Evolutionary conservation across 2,888 invertebrate species (phyloP).

Genomic region (Amphimallon solstitiale): DNA sequence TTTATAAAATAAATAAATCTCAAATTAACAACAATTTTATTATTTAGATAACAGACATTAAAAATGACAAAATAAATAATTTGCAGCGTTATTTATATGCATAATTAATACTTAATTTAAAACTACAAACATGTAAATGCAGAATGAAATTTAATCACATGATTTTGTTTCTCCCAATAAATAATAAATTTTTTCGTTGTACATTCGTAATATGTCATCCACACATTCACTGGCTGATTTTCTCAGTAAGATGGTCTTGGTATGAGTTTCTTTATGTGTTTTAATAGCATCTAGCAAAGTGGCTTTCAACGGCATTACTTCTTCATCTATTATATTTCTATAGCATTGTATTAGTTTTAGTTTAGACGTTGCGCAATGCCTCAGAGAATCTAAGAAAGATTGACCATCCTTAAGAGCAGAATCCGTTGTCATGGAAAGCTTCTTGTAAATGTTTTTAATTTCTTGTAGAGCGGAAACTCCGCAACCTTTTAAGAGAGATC

Average conservation of each 20-base stretch:
- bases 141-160: conserved; percentile 1
- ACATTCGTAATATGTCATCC: conserved; percentile 46
- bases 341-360: conserved; percentile 55
- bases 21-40: too few relatives aligned
- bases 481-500: conserved; percentile 44
- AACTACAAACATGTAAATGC: too few relatives aligned
- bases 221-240: conserved; percentile 52
- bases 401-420: conserved; percentile 50
- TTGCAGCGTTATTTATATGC: too few relatives aligned
- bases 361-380: conserved; percentile 46
- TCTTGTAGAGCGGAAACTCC: conserved; percentile 39
- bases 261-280: conserved; percentile 51
- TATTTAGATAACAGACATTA: too few relatives aligned
- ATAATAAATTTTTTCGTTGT: conserved; percentile 37
- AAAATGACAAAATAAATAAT: too few relatives aligned
- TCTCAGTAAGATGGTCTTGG: conserved; percentile 51
- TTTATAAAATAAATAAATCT: too few relatives aligned
- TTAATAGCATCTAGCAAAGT: conserved; percentile 53
- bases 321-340: conserved; percentile 51
- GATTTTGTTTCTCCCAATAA: conserved; percentile 15
- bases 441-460: conserved; percentile 42
- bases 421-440: conserved; percentile 45
- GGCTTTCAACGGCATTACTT: conserved; percentile 54
- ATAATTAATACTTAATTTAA: too few relatives aligned
- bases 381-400: conserved; percentile 50